Conservation (phyloP, 2,797 vertebrate species). For the Enteromius fasciolatus region DNA sequence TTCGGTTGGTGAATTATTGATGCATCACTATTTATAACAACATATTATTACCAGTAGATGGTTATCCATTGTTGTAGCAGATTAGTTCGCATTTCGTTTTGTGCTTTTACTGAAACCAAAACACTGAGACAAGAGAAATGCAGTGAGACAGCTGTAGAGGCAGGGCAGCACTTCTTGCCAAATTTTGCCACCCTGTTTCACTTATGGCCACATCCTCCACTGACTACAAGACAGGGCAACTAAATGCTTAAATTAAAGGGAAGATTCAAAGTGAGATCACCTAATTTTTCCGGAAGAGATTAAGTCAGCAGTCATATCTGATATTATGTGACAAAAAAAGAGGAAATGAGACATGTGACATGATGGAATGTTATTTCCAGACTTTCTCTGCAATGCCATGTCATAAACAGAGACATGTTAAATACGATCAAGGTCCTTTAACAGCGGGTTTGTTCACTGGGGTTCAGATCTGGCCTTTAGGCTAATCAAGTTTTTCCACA, state of each 20-base stretch:
- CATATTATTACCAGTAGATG: background rate
- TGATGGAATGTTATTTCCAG: background rate
- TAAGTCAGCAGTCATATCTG: background rate
- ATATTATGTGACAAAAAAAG: background rate
- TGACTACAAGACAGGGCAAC: background rate
- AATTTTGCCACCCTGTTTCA: background rate
- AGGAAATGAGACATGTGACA: slow-evolving; percentile 1
- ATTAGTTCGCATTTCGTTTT: background rate
- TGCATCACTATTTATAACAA: background rate
- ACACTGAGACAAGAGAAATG: slow-evolving; percentile 5
- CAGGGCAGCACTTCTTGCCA: background rate
- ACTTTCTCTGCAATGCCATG: background rate
- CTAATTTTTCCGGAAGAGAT: background rate
- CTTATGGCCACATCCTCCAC: background rate
- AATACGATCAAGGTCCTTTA: background rate
- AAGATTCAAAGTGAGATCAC: background rate
- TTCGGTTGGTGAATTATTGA: background rate
- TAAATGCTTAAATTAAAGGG: background rate
- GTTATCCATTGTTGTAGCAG: background rate
- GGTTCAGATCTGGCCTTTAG: background rate
- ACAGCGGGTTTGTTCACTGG: background rate
- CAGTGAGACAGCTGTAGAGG: background rate
- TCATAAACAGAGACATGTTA: background rate
- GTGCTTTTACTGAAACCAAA: slow-evolving; percentile 7
- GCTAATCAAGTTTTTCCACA: background rate